Evolutionary conservation across 2,888 invertebrate species (phyloP), one percentile per base, ranked within the genome.

Genomic region (Chrysina gloriosa): DNA sequence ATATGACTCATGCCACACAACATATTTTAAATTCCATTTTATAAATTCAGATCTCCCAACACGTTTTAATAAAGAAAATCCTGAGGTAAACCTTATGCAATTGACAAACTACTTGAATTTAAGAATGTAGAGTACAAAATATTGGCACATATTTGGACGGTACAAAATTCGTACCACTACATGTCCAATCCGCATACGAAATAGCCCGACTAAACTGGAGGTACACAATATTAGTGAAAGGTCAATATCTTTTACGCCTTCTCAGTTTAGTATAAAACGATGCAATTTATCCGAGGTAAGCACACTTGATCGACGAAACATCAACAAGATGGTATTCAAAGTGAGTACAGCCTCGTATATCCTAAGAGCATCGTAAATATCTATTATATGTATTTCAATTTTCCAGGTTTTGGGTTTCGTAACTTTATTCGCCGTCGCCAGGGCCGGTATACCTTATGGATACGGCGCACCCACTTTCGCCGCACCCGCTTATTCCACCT

Each of bases 371-470:
- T n/a, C 27, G 45, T 4, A 16, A 11, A 50, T 27, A 25, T 25
- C 11, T n/a, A 19, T n/a, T 23, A n/a, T 27, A 25, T 42, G 19
- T 5, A 2, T n/a, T 29, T 34, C 45, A 42, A 27, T 64, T 66
- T 72, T 67, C 1, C 36, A 73, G 73, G 66, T 71, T 63, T 68
- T 71, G 42, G 70, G 58, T 27, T 69, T 73, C 67, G 70, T 70
- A 31, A 61, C 72, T 31, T 58, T 73, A 25, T 50, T 73, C 65
- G 71, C 67, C 31, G 69, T 71, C 6, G 72, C 70, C 29, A 66
- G 63, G 58, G 73, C 72, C n/a, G 73, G 72, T 34, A 67, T 66
- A 6, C 75, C 74, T 36, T 63, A 75, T 52, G 73, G 69, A 16
- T 72, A 73, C 42, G 68, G 67, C 31, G 50, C 71, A 9, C 47